Evolutionary conservation across 2,888 invertebrate genomes (phyloP).

Genomic region (Cephus sareptanus): DNA sequence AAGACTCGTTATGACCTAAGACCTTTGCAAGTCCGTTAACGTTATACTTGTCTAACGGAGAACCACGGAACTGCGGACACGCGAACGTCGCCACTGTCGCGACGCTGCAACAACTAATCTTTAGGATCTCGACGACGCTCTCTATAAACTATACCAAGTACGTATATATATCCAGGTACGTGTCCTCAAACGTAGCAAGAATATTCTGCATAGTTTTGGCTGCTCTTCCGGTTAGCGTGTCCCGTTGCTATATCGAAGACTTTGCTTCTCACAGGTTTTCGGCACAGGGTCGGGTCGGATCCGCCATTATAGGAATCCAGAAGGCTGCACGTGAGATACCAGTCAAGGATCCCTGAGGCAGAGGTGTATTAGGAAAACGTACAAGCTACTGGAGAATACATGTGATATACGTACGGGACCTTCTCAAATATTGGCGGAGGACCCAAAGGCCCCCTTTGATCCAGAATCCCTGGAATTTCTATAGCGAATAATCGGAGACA

Average conservation of each 20-base stretch:
- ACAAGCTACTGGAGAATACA: not conserved
- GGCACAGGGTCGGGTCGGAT: not conserved
- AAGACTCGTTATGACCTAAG: not conserved
- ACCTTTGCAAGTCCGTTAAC: not conserved
- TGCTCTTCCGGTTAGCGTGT: conserved; percentile 33
- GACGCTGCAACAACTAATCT: not conserved
- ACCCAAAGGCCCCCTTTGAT: conserved; percentile 54
- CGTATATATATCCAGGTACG: not conserved
- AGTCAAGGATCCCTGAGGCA: not conserved
- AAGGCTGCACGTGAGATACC: not conserved
- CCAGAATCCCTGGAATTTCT: conserved; percentile 56
- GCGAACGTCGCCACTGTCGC: not conserved
- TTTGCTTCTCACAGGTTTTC: not conserved
- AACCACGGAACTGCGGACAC: not conserved
- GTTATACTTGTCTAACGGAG: not conserved
- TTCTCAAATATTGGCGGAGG: conserved; percentile 63
- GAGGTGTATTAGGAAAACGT: not conserved
- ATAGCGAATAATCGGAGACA: conserved; percentile 63
- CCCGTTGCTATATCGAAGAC: conserved; percentile 7
- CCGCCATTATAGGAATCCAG: not conserved
- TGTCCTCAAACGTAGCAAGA: conserved; percentile 13
- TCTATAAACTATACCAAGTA: not conserved
- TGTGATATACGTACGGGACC: conserved; percentile 28
- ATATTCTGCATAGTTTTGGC: conserved; percentile 35
- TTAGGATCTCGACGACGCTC: not conserved